phyloP scores from a whole-genome alignment of 2,797 vertebrate species.

The Chelmon rostratus region DNA sequence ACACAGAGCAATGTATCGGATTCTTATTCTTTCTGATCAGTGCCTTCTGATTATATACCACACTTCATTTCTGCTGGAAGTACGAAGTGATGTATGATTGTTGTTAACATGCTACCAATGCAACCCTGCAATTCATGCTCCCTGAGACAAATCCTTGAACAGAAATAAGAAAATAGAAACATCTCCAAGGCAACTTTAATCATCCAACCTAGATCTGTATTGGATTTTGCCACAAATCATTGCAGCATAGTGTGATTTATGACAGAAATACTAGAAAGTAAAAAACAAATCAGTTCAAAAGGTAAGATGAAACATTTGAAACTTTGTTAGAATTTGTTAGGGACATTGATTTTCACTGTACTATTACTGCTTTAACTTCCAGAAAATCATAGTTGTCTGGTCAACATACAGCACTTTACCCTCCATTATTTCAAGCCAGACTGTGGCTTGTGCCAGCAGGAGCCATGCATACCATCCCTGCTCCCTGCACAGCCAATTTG shows the following conservation, averaged over 20 bases:
- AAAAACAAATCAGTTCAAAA: not conserved
- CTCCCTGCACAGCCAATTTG: constrained; percentile 68
- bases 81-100: not conserved
- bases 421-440: constrained; percentile 18
- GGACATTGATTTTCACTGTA: not conserved
- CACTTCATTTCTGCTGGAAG: not conserved
- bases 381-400: not conserved
- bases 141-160: constrained; percentile 14
- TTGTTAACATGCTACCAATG: not conserved
- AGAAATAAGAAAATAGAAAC: not conserved
- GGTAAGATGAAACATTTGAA: not conserved
- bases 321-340: not conserved
- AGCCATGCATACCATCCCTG: constrained; percentile 35
- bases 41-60: not conserved
- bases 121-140: not conserved
- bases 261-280: not conserved
- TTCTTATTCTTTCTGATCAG: not conserved
- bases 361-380: not conserved
- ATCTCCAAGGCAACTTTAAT: constrained; percentile 32
- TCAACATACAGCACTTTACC: constrained; percentile 22
- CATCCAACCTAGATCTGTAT: constrained; percentile 8
- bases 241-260: not conserved
- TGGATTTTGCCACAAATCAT: not conserved
- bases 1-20: not conserved
- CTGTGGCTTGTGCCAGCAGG: constrained; percentile 47